These are phyloP conservation scores for Drosophila melanocephala DNA, from an alignment of 2,888 invertebrate species.

Conservation along the genomic window DNA sequence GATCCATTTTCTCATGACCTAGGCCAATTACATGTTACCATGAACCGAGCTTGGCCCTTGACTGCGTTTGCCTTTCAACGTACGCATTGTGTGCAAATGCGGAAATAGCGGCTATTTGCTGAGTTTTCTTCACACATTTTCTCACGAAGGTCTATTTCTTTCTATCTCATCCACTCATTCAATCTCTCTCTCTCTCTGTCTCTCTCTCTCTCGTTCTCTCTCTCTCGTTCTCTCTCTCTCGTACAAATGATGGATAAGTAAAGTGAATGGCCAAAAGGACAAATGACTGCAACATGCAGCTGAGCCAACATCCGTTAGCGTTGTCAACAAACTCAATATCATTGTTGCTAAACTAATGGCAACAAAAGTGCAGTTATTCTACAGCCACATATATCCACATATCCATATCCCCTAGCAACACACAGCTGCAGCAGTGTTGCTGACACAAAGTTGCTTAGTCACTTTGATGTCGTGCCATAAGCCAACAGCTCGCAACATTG, in stretches of 20 bases:
- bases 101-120: slow-evolving; percentile 13
- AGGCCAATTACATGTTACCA: slow-evolving; percentile 20
- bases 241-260: slow-evolving; percentile 17
- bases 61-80: slow-evolving; percentile 8
- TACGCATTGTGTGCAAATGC: slow-evolving; percentile 8
- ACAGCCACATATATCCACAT: not conserved
- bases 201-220: not conserved
- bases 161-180: not conserved
- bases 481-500: slow-evolving; percentile 19
- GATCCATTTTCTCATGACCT: slow-evolving; percentile 30
- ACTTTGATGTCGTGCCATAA: slow-evolving; percentile 43
- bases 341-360: slow-evolving; percentile 60
- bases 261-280: slow-evolving; percentile 52
- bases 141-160: slow-evolving; percentile 54
- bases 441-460: slow-evolving; percentile 71
- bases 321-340: slow-evolving; percentile 68
- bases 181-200: not conserved
- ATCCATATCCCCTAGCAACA: slow-evolving; percentile 3
- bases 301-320: slow-evolving; percentile 74
- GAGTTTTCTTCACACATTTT: slow-evolving; percentile 54
- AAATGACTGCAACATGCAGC: slow-evolving; percentile 71
- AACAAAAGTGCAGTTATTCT: slow-evolving; percentile 71
- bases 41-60: slow-evolving; percentile 9
- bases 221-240: not conserved
- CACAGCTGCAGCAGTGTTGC: slow-evolving; percentile 43